phyloP scores from a whole-genome alignment of 2,113 vertebrate genomes.

The Xyliphius kryptos region DNA sequence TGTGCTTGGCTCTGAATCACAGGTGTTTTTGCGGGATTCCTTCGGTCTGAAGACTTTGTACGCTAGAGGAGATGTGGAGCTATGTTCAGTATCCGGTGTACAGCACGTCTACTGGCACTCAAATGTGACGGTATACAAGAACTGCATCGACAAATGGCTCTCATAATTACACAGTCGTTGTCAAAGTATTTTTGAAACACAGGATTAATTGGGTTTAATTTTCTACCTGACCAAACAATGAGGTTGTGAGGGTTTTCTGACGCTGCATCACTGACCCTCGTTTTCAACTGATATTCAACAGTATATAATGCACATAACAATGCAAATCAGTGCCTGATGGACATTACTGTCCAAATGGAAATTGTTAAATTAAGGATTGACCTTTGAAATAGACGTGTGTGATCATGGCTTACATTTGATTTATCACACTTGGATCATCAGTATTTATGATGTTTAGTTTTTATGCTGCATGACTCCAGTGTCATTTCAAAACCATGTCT shows the following conservation, averaged over 20 bases:
- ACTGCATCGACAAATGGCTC: constrained; percentile 81
- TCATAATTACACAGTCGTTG: constrained; percentile 41
- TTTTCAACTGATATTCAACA: not conserved
- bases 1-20: constrained; percentile 21
- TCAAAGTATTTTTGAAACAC: constrained; percentile 17
- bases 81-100: constrained; percentile 68
- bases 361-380: not conserved
- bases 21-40: constrained; percentile 67
- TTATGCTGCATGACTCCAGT: too few species aligned
- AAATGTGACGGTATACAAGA: constrained; percentile 74
- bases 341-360: not conserved
- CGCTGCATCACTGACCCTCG: not conserved
- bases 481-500: too few species aligned
- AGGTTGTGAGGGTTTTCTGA: too few species aligned
- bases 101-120: constrained; percentile 78
- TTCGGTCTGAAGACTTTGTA: constrained; percentile 80
- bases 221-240: constrained; percentile 1
- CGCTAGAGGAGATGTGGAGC: constrained; percentile 68
- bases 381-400: too few species aligned
- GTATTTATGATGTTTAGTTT: too few species aligned
- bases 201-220: constrained; percentile 1
- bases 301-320: constrained; percentile 5
- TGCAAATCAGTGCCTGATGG: constrained; percentile 32
- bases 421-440: too few species aligned
- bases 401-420: too few species aligned